Conservation (phyloP, 2,113 vertebrate genomes). For the Chlamydotis undulata region DNA sequence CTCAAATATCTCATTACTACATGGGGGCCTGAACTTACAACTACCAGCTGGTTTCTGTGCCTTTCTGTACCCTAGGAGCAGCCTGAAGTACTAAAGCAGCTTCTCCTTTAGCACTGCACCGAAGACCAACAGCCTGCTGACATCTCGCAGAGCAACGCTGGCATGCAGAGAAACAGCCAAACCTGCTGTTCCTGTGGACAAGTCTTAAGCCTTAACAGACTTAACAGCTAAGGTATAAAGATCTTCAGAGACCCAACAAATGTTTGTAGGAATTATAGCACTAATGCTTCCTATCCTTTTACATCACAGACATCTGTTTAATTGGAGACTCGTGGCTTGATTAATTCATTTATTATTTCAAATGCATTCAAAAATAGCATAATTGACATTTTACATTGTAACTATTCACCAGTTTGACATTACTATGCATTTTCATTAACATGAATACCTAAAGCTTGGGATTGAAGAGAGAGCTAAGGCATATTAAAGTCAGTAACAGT, state of each 20-base stretch:
- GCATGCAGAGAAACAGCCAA: neutral
- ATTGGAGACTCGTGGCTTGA: neutral
- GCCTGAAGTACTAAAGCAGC: neutral
- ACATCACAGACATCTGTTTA: neutral
- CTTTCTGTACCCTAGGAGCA: neutral
- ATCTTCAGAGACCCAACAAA: neutral
- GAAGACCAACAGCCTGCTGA: neutral
- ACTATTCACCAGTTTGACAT: conserved; percentile 22
- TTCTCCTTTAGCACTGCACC: neutral
- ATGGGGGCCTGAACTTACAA: neutral
- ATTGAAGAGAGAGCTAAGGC: neutral
- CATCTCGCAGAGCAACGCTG: neutral
- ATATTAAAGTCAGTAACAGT: conserved; percentile 5
- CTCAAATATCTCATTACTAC: neutral
- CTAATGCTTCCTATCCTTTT: neutral
- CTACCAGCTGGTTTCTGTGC: neutral
- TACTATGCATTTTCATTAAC: conserved; percentile 25
- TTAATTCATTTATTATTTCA: neutral
- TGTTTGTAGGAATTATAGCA: neutral
- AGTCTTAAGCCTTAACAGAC: neutral
- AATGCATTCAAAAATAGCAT: conserved; percentile 29
- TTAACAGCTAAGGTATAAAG: neutral
- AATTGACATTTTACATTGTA: conserved; percentile 38
- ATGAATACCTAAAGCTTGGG: neutral
- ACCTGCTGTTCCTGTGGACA: neutral